These are phyloP conservation scores for Metalampra italica DNA, from an alignment of 2,888 invertebrate species.

Conservation along the genomic window DNA sequence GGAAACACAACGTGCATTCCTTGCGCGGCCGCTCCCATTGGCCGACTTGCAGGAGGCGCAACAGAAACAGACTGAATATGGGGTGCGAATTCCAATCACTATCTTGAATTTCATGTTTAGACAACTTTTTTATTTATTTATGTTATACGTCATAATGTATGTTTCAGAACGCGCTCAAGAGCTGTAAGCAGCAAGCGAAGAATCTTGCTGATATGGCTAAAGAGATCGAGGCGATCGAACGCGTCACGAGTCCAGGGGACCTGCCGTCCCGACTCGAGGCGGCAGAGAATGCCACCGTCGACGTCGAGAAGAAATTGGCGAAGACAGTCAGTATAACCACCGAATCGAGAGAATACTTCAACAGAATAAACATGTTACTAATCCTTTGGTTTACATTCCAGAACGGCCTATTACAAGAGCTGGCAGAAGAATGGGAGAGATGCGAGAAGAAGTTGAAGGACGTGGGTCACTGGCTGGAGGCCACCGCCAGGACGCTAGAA, in stretches of 20 bases:
- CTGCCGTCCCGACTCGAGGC: conserved; percentile 90
- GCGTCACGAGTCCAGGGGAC: conserved; percentile 90
- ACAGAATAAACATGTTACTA: neutral
- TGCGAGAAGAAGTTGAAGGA: conserved; percentile 96
- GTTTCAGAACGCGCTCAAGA: conserved; percentile 89
- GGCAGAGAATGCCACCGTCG: conserved; percentile 91
- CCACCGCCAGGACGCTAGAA: conserved; percentile 86
- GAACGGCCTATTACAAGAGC: conserved; percentile 93
- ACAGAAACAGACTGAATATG: conserved; percentile 91
- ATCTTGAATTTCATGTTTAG: neutral
- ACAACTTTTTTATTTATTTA: neutral
- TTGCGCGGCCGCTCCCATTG: conserved; percentile 87
- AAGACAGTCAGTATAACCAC: conserved; percentile 83
- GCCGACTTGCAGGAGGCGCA: conserved; percentile 89
- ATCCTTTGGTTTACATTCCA: conserved; percentile 54
- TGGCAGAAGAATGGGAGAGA: conserved; percentile 97
- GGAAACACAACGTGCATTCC: conserved; percentile 87
- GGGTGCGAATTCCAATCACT: conserved; percentile 72
- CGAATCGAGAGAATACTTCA: neutral
- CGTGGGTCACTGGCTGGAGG: conserved; percentile 92
- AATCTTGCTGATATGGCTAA: conserved; percentile 95
- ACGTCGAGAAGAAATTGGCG: conserved; percentile 89
- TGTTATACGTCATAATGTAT: neutral
- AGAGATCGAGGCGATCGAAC: conserved; percentile 90
- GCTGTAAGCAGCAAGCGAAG: conserved; percentile 91